Evolutionary conservation across 2,113 vertebrate species (phyloP).

Genomic region (Talpa occidentalis): DNA sequence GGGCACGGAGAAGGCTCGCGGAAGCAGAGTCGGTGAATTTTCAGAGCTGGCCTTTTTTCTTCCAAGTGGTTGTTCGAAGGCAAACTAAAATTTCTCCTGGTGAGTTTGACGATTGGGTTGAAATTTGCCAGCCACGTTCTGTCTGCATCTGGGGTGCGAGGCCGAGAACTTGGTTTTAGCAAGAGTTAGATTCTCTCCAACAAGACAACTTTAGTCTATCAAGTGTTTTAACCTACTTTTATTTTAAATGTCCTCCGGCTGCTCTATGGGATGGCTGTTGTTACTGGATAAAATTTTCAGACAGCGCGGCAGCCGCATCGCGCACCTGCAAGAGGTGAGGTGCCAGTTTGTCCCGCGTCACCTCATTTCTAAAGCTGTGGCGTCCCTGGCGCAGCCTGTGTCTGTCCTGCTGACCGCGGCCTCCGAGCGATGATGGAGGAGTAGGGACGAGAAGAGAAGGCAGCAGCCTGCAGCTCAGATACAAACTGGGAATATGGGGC

Average conservation of each 20-base stretch:
- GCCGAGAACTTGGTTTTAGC: not conserved
- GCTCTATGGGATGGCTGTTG: too few species aligned
- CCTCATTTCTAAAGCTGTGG: not conserved
- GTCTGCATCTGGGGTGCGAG: not conserved
- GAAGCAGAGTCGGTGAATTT: not conserved
- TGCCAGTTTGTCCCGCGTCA: not conserved
- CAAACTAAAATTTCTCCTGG: not conserved
- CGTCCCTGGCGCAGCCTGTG: too few species aligned
- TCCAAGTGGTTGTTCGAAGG: not conserved
- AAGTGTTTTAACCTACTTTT: not conserved
- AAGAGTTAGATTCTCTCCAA: not conserved
- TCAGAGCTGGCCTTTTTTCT: not conserved
- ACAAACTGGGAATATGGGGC: not conserved
- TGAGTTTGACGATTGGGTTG: not conserved
- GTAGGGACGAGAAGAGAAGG: rapidly evolving
- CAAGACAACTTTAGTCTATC: not conserved
- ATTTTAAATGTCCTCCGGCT: too few species aligned
- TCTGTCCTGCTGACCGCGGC: too few species aligned
- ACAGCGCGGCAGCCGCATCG: too few species aligned
- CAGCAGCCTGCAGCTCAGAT: not conserved
- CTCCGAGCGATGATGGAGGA: too few species aligned
- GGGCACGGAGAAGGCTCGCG: not conserved
- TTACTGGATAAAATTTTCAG: too few species aligned
- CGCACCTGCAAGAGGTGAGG: not conserved
- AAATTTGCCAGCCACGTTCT: not conserved